Percentiles rank a stretch among this genome's conserved stretches.
Evolutionary conservation across 2,113 vertebrate species (phyloP).

Genomic region (Agelaius phoeniceus): DNA sequence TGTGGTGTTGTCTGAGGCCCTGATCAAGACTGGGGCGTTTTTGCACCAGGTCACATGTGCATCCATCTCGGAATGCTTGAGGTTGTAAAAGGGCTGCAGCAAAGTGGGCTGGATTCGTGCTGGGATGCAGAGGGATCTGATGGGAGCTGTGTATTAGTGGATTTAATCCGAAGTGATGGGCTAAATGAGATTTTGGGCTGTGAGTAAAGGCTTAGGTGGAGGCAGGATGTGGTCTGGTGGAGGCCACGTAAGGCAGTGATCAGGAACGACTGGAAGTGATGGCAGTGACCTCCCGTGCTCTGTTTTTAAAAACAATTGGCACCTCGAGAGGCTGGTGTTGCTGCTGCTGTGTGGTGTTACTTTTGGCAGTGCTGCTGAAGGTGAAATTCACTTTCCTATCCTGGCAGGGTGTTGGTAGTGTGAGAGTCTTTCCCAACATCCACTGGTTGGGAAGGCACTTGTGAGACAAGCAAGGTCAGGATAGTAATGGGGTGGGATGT

Average conservation of each 20-base stretch:
- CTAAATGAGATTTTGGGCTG: background rate
- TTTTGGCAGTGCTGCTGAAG: background rate
- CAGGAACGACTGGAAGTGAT: background rate
- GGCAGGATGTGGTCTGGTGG: background rate
- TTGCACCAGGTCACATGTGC: fast-evolving
- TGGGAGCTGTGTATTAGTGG: background rate
- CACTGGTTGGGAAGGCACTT: fast-evolving
- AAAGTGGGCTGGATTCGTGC: background rate
- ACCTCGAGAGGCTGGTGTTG: background rate
- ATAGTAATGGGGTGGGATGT: fast-evolving
- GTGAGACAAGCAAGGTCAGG: background rate
- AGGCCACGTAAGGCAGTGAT: background rate
- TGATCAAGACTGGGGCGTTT: background rate
- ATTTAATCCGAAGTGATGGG: background rate
- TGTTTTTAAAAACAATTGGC: background rate
- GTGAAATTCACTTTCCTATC: background rate
- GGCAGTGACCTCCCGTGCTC: fast-evolving
- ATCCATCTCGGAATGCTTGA: fast-evolving
- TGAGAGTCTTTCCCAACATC: background rate
- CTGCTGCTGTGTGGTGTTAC: background rate
- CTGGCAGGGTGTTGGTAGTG: background rate
- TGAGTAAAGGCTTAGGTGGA: background rate
- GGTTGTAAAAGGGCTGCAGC: background rate
- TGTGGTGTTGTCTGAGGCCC: background rate
- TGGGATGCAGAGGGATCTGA: background rate